A percentile compares a stretch with the other conserved stretches of the same genome.
phyloP scores from a whole-genome alignment of 2,113 vertebrate genomes.

The Hemichromis elongatus region DNA sequence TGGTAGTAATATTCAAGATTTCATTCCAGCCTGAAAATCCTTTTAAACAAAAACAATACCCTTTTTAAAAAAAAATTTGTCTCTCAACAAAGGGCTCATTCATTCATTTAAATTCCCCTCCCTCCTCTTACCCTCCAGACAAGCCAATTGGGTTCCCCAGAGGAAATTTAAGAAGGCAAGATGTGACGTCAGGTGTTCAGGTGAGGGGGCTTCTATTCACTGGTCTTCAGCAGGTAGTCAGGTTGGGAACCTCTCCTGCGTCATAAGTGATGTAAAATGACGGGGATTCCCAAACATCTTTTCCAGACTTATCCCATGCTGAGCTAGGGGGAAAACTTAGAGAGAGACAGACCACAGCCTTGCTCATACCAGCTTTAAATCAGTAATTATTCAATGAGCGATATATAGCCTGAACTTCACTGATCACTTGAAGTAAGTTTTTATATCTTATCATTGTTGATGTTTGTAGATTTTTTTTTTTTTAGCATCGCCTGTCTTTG shows the following conservation, averaged over 20 bases:
- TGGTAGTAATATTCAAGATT: neutral
- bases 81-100: conserved; percentile 47
- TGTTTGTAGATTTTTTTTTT: neutral
- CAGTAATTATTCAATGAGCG: neutral
- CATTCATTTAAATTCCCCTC: conserved; percentile 8
- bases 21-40: neutral
- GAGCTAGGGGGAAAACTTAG: neutral
- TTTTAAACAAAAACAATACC: neutral
- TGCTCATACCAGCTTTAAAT: neutral
- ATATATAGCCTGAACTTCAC: neutral
- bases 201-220: neutral
- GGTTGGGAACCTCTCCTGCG: conserved; percentile 40
- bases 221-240: neutral
- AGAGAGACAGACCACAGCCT: neutral
- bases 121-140: neutral
- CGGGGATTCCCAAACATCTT: conserved; percentile 34
- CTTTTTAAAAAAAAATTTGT: neutral
- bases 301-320: neutral
- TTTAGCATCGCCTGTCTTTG: neutral
- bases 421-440: neutral
- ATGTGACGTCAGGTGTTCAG: conserved; percentile 26
- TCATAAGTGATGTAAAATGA: conserved; percentile 29
- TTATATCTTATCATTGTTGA: neutral
- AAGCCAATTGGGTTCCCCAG: conserved; percentile 24
- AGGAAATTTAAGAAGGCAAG: conserved; percentile 41